Conservation (phyloP, 2,888 invertebrate species). For the Apodemia hepburni region DNA sequence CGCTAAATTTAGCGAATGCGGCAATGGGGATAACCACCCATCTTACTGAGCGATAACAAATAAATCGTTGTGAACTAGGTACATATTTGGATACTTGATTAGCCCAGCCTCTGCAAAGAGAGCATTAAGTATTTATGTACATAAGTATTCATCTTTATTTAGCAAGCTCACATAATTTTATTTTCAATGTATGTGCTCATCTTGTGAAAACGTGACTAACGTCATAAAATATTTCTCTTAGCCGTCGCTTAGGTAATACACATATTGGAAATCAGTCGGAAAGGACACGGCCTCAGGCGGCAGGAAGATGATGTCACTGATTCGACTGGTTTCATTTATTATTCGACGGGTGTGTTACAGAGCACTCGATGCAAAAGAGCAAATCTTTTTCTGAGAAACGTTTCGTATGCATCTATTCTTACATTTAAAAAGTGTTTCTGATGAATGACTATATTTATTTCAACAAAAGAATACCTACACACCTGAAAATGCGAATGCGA, state of each 20-base stretch:
- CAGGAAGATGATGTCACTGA: constrained; percentile 76
- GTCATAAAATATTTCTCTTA: constrained; percentile 13
- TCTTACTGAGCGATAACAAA: too few species aligned
- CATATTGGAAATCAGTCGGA: constrained; percentile 37
- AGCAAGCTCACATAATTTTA: neutral
- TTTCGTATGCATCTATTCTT: constrained; percentile 4
- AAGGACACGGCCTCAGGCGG: constrained; percentile 62
- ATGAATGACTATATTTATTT: neutral
- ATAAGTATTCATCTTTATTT: too few species aligned
- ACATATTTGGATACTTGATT: too few species aligned
- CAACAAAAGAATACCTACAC: neutral
- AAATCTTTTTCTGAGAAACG: constrained; percentile 26
- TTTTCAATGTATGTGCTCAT: neutral
- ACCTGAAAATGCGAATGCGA: too few species aligned
- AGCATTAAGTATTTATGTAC: too few species aligned
- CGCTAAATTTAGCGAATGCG: too few species aligned
- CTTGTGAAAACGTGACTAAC: constrained; percentile 8
- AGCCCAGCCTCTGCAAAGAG: too few species aligned
- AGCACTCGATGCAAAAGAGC: constrained; percentile 44
- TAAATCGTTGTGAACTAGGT: too few species aligned
- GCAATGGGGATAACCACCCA: too few species aligned
- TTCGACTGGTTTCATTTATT: constrained; percentile 73
- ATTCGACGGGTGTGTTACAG: constrained; percentile 59
- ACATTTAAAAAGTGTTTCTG: neutral
- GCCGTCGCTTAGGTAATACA: constrained; percentile 11